These are phyloP conservation scores for Odontophorus gujanensis DNA, from an alignment of 2,113 vertebrate species.

Conservation along the genomic window DNA sequence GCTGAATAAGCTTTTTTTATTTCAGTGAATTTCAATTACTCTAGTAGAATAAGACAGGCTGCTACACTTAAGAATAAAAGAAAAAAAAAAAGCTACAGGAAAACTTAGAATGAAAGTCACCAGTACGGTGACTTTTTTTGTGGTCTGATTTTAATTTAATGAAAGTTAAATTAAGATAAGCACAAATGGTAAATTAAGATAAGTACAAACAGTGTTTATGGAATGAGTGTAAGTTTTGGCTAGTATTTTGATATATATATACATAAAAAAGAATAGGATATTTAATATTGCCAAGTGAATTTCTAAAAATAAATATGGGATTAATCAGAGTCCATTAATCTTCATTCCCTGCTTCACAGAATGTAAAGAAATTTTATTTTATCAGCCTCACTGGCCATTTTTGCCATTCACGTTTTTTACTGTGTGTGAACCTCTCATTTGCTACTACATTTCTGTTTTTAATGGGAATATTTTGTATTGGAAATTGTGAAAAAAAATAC, in stretches of 20 bases:
- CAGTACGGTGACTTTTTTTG: too few relatives aligned
- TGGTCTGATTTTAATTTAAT: neutral
- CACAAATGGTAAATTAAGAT: neutral
- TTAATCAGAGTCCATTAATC: slow-evolving; percentile 4
- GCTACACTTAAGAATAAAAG: neutral
- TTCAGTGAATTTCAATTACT: neutral
- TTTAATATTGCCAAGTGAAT: neutral
- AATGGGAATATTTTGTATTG: neutral
- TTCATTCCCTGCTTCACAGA: neutral
- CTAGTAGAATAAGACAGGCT: neutral
- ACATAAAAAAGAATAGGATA: neutral
- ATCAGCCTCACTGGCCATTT: neutral
- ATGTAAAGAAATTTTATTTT: slow-evolving; percentile 4
- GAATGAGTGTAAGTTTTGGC: neutral
- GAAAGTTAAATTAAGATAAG: neutral
- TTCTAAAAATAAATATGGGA: neutral
- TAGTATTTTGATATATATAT: neutral
- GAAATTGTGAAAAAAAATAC: slow-evolving; percentile 21
- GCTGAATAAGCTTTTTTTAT: neutral
- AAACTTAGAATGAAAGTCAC: neutral
- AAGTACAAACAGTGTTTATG: neutral
- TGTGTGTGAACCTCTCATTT: neutral
- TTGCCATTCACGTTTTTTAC: neutral
- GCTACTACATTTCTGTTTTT: neutral
- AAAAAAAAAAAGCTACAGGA: neutral